A percentile compares a stretch with the other conserved stretches of the same genome.
phyloP scores from a whole-genome alignment of 2,113 vertebrate species.

The Mohoua ochrocephala region DNA sequence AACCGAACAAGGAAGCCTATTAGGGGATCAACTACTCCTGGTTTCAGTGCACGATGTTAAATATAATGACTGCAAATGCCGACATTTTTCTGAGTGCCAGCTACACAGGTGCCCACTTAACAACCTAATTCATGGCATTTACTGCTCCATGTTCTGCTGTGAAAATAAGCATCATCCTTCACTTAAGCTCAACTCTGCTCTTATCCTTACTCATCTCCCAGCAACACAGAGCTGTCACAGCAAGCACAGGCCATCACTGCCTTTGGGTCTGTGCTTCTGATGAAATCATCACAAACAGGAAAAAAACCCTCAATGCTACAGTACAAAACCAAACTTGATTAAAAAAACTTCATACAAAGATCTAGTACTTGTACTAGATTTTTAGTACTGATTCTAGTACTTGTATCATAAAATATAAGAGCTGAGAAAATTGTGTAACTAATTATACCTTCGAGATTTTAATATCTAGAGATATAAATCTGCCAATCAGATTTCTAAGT shows the following conservation, averaged over 20 bases:
- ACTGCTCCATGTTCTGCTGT: slow-evolving; percentile 32
- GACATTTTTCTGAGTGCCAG: not conserved
- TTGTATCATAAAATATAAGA: not conserved
- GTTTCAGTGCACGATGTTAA: not conserved
- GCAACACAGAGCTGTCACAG: not conserved
- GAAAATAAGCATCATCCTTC: slow-evolving; percentile 32
- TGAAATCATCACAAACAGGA: not conserved
- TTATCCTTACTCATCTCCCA: not conserved
- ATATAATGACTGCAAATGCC: not conserved
- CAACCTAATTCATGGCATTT: not conserved
- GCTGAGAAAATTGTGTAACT: not conserved
- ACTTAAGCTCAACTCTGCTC: not conserved
- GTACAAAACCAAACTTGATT: not conserved
- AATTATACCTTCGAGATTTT: not conserved
- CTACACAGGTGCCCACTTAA: slow-evolving; percentile 7
- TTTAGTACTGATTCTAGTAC: not conserved
- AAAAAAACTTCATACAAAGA: not conserved
- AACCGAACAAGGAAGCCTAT: not conserved
- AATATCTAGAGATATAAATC: rapidly evolving
- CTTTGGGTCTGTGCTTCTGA: not conserved
- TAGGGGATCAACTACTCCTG: not conserved
- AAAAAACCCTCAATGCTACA: not conserved
- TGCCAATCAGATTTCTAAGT: not conserved
- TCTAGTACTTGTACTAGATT: not conserved
- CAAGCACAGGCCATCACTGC: not conserved